Base-by-base conservation (phyloP, 2,888 invertebrate genomes). In the Malthinus seriepunctatus region DNA sequence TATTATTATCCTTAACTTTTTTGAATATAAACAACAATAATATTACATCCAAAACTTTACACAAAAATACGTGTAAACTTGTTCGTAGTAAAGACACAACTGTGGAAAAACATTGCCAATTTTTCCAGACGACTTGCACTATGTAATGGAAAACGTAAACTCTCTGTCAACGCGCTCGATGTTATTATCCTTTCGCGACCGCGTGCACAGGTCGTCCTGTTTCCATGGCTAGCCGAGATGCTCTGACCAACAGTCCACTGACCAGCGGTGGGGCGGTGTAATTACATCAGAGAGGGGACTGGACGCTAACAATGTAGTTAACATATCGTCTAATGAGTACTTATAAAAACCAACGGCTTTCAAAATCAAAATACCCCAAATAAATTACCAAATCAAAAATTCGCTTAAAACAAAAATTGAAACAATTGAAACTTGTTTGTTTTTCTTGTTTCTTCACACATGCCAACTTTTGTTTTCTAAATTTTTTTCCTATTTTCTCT, bases 201-300 rank as follows among this genome's bases (percentile, higher is more conserved):
- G 70, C 69, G 67, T 66, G 68, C 62, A 58, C 63, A 51, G 57
- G 48, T 56, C 71, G 75, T 75, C 73, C 73, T 74, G 73, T 76
- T 75, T 76, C 76, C 74, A 75, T 77, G 75, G 74, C 75, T 70
- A 73, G 72, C 74, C 73, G 77, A 75, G 78, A 77, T 77, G 74
- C 71, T 78, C 77, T 77, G 78, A 73, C 76, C 76, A 73, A 71
- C 73, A 72, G 71, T 71, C 72, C 71, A 72, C 80, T 82, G 82
- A 76, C 81, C 80, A 81, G 79, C 81, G 71, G 71, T 69, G 72
- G 62, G 72, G 72, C 69, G 73, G 71, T 69, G 72, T 76, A 74
- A 73, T 75, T 74, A 75, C 74, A 67, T 58, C 64, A 60, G 68
- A 68, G 69, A 65, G 71, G 70, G 71, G 71, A 69, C 69, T 73